These are phyloP conservation scores for Chrysina gloriosa DNA, from an alignment of 2,888 invertebrate species.

Conservation along the genomic window DNA sequence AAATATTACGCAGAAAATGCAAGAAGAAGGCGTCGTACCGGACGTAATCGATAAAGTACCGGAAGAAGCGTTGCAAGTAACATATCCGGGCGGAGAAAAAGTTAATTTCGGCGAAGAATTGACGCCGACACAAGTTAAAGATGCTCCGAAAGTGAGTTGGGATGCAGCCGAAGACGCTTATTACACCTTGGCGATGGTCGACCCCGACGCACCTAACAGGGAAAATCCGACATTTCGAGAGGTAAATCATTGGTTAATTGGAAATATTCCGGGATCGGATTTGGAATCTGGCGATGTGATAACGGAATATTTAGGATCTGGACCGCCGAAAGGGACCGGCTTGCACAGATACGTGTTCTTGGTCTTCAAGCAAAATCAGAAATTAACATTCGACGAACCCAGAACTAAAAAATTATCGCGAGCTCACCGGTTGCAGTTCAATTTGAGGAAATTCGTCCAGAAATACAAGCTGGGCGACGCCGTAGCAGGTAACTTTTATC, in stretches of 20 bases:
- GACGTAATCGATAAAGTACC: constrained; percentile 59
- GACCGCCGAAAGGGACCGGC: constrained; percentile 79
- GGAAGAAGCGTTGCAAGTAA: constrained; percentile 43
- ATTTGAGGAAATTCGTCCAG: constrained; percentile 67
- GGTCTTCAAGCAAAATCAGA: constrained; percentile 74
- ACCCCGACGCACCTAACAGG: constrained; percentile 84
- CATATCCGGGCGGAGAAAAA: constrained; percentile 41
- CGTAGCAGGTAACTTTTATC: constrained; percentile 73
- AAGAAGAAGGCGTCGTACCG: constrained; percentile 57
- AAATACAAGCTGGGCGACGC: constrained; percentile 71
- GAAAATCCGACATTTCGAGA: constrained; percentile 73
- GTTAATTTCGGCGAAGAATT: constrained; percentile 48
- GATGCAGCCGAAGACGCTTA: constrained; percentile 37
- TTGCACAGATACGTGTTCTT: constrained; percentile 80
- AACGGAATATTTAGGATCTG: constrained; percentile 74
- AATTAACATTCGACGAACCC: constrained; percentile 59
- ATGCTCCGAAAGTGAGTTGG: constrained; percentile 45
- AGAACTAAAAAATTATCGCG: constrained; percentile 68
- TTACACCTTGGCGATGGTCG: constrained; percentile 57
- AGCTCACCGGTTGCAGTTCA: constrained; percentile 52
- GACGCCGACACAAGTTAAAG: constrained; percentile 50
- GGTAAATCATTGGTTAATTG: constrained; percentile 84
- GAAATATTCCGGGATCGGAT: constrained; percentile 76
- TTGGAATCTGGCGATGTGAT: constrained; percentile 73
- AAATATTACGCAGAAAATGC: constrained; percentile 52